Base-by-base conservation (phyloP, 2,797 vertebrate genomes). In the Bradypus variegatus region DNA sequence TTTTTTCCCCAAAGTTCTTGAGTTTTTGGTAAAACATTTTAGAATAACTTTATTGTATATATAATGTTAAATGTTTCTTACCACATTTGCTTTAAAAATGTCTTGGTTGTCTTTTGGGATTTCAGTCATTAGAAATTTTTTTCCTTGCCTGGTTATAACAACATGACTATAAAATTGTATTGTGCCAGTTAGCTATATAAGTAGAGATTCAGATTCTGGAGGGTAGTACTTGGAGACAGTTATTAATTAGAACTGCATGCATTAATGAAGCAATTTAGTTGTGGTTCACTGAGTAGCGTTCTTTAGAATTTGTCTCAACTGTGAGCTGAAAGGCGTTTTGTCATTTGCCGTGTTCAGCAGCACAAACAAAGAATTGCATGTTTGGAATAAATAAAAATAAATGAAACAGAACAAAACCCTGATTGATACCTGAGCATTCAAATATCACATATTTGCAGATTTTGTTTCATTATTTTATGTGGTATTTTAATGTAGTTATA, bases 11-110 rank as follows among this genome's bases (percentile, higher is more conserved):
- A 69, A 29, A 91, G 41, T 89, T 91, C 33, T 69, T 89, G 48
- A 67, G 38, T 60, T 92, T 82, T 73, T 94, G 64, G 53, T 65
- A 69, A 91, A 94, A 67, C 82, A 88, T 69, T 88, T 90, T 41
- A 70, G 62, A 58, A 82, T 81, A 77, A 25, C 31, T 93, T 9
- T 85, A 60, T 86, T 91, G 25, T n/a, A 82, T 88, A 13, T 36
- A 33, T 33, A 75, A 1, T 70, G 65, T 76, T 87, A 73, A 93
- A 12, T 81, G 75, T 76, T 36, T 90, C 58, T 91, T 9, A 15
- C 16, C 33, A 80, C 53, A 90, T 92, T 88, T 90, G 50, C 41
- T 89, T 88, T 87, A 65, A 60, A 89, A 25, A 73, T 90, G 14
- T 83, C 19, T 78, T 78, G 10, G 33, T 91, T 82, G 41, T 83